These are phyloP conservation scores for Tachysurus fulvidraco DNA, from an alignment of 2,113 vertebrate genomes.

Conservation along the genomic window DNA sequence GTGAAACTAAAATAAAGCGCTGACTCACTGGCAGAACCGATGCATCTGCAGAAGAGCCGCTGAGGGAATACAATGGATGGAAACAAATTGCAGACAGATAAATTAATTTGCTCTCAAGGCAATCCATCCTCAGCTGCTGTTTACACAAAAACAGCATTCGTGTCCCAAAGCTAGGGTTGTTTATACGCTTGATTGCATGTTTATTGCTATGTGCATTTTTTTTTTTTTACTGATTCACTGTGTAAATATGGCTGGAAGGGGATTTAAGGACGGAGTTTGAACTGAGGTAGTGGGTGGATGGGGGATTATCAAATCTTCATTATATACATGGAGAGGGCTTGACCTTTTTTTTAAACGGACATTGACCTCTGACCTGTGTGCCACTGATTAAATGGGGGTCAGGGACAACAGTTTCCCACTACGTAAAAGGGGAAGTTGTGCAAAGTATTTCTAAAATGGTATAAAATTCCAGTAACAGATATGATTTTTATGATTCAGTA, in stretches of 20 bases:
- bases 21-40: conserved; percentile 42
- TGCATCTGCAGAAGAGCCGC: conserved; percentile 60
- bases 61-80: conserved; percentile 59
- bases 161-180: conserved; percentile 59
- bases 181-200: conserved; percentile 66
- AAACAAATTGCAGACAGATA: conserved; percentile 61
- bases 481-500: neutral
- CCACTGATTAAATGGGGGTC: conserved; percentile 8
- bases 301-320: conserved; percentile 48
- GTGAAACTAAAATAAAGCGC: conserved; percentile 49
- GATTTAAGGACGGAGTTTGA: conserved; percentile 9
- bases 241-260: conserved; percentile 51
- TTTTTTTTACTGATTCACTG: conserved; percentile 47
- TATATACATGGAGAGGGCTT: conserved; percentile 18
- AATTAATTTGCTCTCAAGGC: conserved; percentile 56
- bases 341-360: conserved; percentile 45
- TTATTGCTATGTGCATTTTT: conserved; percentile 43
- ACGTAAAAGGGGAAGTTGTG: conserved; percentile 17
- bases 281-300: neutral
- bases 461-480: neutral
- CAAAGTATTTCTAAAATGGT: conserved; percentile 16
- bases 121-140: conserved; percentile 61
- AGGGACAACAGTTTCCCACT: conserved; percentile 2
- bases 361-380: conserved; percentile 45
- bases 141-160: conserved; percentile 42